These are phyloP conservation scores for Lutjanus erythropterus DNA, from an alignment of 2,113 vertebrate species.

Conservation along the genomic window DNA sequence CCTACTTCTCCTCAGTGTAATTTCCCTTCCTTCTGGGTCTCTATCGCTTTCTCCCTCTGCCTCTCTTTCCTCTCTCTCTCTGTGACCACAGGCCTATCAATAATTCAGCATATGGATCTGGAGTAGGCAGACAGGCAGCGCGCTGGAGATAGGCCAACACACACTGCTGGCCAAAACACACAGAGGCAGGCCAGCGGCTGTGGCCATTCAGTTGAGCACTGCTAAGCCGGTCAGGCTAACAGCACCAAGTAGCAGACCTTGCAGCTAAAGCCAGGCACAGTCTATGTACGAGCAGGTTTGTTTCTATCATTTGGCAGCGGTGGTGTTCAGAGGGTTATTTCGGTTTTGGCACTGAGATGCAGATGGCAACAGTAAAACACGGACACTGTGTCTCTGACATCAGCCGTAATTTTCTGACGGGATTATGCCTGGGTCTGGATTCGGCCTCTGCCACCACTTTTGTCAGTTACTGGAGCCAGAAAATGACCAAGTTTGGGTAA, in stretches of 20 bases:
- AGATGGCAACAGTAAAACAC: slow-evolving; percentile 38
- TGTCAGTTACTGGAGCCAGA: background rate
- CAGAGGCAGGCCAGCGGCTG: slow-evolving; percentile 33
- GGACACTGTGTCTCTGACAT: background rate
- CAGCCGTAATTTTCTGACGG: slow-evolving; percentile 8
- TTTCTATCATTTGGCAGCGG: slow-evolving; percentile 27
- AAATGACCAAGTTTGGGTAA: background rate
- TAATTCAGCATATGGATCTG: slow-evolving; percentile 83
- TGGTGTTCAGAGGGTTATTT: slow-evolving; percentile 34
- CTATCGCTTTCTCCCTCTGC: slow-evolving; percentile 50
- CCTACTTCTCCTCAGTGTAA: slow-evolving; percentile 47
- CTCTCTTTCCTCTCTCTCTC: slow-evolving; percentile 29
- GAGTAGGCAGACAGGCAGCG: slow-evolving; percentile 71
- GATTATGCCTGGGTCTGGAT: slow-evolving; percentile 20
- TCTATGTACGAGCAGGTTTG: slow-evolving; percentile 2
- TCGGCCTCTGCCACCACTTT: background rate
- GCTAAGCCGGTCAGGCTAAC: slow-evolving; percentile 47
- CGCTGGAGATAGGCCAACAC: slow-evolving; percentile 66
- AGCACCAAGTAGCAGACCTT: slow-evolving; percentile 6
- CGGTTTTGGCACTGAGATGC: slow-evolving; percentile 15
- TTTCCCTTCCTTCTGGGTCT: slow-evolving; percentile 33
- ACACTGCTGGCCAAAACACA: slow-evolving; percentile 49
- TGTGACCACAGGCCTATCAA: slow-evolving; percentile 77
- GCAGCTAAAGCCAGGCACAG: slow-evolving; percentile 2
- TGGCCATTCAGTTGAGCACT: slow-evolving; percentile 18